Base-by-base conservation (phyloP, 1,140 invertebrate species). In the Euura saliciscinereae region DNA sequence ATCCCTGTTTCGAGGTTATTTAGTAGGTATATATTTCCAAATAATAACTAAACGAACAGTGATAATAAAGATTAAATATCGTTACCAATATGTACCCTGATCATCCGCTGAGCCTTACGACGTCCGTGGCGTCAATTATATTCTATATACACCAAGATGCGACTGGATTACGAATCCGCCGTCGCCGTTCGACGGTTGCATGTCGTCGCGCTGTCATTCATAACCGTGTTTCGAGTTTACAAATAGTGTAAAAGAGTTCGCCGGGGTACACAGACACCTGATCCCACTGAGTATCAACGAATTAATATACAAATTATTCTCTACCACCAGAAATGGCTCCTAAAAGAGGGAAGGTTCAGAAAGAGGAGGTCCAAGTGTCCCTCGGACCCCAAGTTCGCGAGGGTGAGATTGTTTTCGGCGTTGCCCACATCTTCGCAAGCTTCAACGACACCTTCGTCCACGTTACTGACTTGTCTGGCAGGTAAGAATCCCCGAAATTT, bases 381-480 rank as follows among this genome's bases (percentile, higher is more conserved):
- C 91, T 99, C 72, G 98, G 98, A 76, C 98, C 98, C 67, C 98
- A 99, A 90, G 96, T 98, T 44, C 92, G 96, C 75, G 98, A 99
- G 83, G 98, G 98, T 71, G 98, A 99, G 90, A 94, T 95, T 79
- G 97, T 99, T 66, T 99, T 99, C 87, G 99, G 98, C 69, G 98
- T 99, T 6, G 98, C 98, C 70, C 99, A 99, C 88, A 99, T 99
- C 82, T 99, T 98, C 87, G 99, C 99, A 75, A 98, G 97, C 76
- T 99, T 99, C 90, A 99, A 99, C 85, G 99, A 99, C 86, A 99
- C 99, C 65, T 99, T 99, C 85, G 99, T 99, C 6, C 99, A 99
- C 89, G 97, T 99, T 51, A 99, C 99, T 3, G 99, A 99, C 90
- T 90, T 99, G 77, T 99, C 98, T 74, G 99, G 99, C 78, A 94